Conservation (phyloP, 2,888 invertebrate species). For the Eupithecia exiguata region DNA sequence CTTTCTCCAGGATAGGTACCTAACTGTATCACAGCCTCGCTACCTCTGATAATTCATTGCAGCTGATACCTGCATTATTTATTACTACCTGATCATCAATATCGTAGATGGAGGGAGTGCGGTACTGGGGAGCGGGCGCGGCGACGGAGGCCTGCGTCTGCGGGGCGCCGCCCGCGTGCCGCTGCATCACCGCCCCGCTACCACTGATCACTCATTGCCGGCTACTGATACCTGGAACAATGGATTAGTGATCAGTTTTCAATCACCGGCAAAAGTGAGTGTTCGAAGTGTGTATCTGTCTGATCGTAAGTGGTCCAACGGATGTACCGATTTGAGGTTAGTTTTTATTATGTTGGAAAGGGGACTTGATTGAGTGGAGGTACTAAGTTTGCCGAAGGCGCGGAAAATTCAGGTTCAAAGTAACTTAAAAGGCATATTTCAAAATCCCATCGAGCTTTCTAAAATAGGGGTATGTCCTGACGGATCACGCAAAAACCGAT, state of each 20-base stretch:
- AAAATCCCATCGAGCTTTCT: too few relatives aligned
- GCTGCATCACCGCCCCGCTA: slow-evolving; percentile 82
- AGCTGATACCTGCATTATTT: not conserved
- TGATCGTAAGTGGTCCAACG: not conserved
- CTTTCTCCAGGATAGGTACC: not conserved
- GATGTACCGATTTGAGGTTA: not conserved
- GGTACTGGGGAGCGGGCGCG: slow-evolving; percentile 67
- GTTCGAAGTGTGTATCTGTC: not conserved
- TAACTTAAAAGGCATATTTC: too few relatives aligned
- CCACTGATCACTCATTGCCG: slow-evolving; percentile 72
- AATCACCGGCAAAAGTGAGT: not conserved
- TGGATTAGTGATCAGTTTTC: not conserved
- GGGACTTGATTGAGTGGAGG: not conserved
- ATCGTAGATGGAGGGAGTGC: slow-evolving; percentile 69
- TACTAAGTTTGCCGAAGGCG: too few relatives aligned
- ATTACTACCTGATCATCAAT: slow-evolving; percentile 78
- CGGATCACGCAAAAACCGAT: too few relatives aligned
- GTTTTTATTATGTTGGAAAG: not conserved
- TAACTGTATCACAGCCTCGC: not conserved
- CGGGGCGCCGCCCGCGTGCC: slow-evolving; percentile 78
- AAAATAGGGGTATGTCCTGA: too few relatives aligned
- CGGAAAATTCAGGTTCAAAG: too few relatives aligned
- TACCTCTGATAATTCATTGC: not conserved
- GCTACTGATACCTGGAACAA: slow-evolving; percentile 53
- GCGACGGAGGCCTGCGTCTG: slow-evolving; percentile 74